Percentiles rank a stretch among this genome's conserved stretches.
phyloP scores from a whole-genome alignment of 2,113 vertebrate genomes.

The Vidua macroura region DNA sequence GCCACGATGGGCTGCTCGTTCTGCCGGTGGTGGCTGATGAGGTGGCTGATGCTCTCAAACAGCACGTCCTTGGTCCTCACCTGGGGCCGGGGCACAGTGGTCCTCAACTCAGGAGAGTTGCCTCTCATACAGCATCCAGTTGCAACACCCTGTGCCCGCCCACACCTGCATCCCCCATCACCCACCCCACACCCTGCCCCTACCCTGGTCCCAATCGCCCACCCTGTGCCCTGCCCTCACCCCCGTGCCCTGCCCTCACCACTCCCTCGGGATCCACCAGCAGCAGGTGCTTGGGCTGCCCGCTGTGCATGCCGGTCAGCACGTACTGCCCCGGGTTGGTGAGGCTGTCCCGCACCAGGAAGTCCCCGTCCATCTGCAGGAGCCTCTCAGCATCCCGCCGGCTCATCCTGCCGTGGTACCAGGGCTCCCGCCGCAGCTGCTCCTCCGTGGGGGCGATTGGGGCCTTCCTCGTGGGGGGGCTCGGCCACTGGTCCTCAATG shows the following conservation, averaged over 20 bases:
- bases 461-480: conserved; percentile 85
- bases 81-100: conserved; percentile 38
- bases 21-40: conserved; percentile 91
- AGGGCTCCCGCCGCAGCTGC: conserved; percentile 85
- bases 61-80: conserved; percentile 96
- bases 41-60: conserved; percentile 96
- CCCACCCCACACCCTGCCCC: rapidly evolving
- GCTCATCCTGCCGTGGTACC: conserved; percentile 97
- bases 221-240: rapidly evolving
- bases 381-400: conserved; percentile 88
- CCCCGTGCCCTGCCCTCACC: conserved; percentile 73
- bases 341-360: conserved; percentile 92
- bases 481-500: conserved; percentile 89
- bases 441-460: conserved; percentile 92
- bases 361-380: conserved; percentile 88
- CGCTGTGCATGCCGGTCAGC: conserved; percentile 91
- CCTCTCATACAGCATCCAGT: neutral
- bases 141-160: neutral
- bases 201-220: rapidly evolving
- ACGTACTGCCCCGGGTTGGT: conserved; percentile 96
- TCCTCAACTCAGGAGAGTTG: neutral
- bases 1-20: conserved; percentile 94
- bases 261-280: conserved; percentile 96
- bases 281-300: conserved; percentile 92
- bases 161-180: rapidly evolving